A percentile compares a stretch with the other conserved stretches of the same genome.
Evolutionary conservation across 1,140 invertebrate genomes (phyloP).

Genomic region (Formica selysi): DNA sequence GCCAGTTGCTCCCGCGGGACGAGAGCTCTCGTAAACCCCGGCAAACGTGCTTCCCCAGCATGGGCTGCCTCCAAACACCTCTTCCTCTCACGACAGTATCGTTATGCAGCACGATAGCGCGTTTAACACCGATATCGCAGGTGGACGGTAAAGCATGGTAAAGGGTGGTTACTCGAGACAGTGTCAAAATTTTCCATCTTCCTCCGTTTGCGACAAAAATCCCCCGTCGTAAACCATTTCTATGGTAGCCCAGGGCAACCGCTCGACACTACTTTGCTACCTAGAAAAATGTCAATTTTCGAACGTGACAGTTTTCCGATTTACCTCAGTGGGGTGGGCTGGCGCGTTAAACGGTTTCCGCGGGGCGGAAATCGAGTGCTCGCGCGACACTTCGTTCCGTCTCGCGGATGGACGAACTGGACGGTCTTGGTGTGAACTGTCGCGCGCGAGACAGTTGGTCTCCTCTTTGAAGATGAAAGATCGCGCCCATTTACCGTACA

Average conservation of each 20-base stretch:
- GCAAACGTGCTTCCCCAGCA: constrained; percentile 28
- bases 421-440: constrained; percentile 48
- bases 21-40: constrained; percentile 2
- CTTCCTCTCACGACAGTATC: neutral
- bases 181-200: constrained; percentile 53
- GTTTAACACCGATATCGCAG: neutral
- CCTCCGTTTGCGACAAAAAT: neutral
- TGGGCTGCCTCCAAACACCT: neutral
- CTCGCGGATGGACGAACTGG: constrained; percentile 57
- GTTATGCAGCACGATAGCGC: neutral
- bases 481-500: constrained; percentile 35
- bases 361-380: constrained; percentile 73
- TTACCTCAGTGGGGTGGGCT: constrained; percentile 60
- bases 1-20: constrained; percentile 25
- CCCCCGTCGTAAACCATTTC: neutral
- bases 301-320: constrained; percentile 80
- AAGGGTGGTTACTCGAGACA: constrained; percentile 5
- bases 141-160: neutral
- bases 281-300: constrained; percentile 73
- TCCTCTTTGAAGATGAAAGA: constrained; percentile 53
- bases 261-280: constrained; percentile 47
- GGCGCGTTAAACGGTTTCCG: constrained; percentile 40
- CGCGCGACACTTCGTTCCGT: constrained; percentile 63
- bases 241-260: constrained; percentile 30
- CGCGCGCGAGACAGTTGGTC: constrained; percentile 25